Evolutionary conservation across 2,888 invertebrate genomes (phyloP).

Genomic region (Hecatera dysodea): DNA sequence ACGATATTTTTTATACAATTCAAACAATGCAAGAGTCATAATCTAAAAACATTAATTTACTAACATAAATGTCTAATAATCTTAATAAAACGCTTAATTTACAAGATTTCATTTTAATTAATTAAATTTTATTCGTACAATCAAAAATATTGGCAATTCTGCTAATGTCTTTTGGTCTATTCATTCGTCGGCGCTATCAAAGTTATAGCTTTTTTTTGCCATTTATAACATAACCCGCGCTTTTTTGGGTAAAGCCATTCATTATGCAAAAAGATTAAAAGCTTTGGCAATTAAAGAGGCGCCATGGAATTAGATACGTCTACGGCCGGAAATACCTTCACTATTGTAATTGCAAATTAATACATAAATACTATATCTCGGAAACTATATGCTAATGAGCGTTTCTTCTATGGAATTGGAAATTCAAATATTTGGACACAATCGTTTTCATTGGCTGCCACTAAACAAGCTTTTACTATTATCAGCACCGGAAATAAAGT

Average conservation of each 20-base stretch:
- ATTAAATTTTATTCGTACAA: slow-evolving; percentile 65
- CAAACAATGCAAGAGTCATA: slow-evolving; percentile 5
- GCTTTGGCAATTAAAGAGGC: slow-evolving; percentile 71
- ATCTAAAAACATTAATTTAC: slow-evolving; percentile 28
- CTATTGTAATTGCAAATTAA: slow-evolving; percentile 70
- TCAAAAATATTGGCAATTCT: slow-evolving; percentile 58
- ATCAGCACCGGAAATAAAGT: slow-evolving; percentile 74
- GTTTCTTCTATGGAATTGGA: slow-evolving; percentile 60
- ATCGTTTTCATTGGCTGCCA: slow-evolving; percentile 50
- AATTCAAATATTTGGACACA: slow-evolving; percentile 63
- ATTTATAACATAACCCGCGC: slow-evolving; percentile 49
- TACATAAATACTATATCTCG: slow-evolving; percentile 58
- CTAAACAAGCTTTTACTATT: slow-evolving; percentile 72
- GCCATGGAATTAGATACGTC: slow-evolving; percentile 68
- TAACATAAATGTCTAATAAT: slow-evolving; percentile 18
- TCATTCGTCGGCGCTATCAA: slow-evolving; percentile 70
- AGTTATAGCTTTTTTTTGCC: slow-evolving; percentile 66
- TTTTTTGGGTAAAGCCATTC: slow-evolving; percentile 74
- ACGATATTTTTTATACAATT: neutral
- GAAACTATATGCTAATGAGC: slow-evolving; percentile 63
- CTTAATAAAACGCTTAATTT: slow-evolving; percentile 16
- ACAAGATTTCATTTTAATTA: slow-evolving; percentile 39
- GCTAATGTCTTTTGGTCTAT: slow-evolving; percentile 57
- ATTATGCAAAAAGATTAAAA: slow-evolving; percentile 77
- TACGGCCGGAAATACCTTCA: slow-evolving; percentile 76